These are phyloP conservation scores for Listronotus bonariensis DNA, from an alignment of 1,140 invertebrate species.

Conservation along the genomic window DNA sequence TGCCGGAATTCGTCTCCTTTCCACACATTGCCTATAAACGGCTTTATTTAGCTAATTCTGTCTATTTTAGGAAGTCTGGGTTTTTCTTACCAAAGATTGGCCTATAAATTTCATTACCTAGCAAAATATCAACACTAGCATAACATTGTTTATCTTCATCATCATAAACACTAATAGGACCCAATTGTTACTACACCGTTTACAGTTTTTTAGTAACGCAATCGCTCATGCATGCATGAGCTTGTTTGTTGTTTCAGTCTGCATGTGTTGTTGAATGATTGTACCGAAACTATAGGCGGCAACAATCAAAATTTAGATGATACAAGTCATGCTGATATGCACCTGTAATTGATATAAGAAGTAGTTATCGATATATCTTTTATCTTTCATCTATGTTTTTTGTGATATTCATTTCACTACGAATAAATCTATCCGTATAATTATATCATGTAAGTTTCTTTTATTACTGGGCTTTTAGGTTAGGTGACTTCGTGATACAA, in stretches of 20 bases:
- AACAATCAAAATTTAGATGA: constrained; percentile 14
- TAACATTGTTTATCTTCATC: background rate
- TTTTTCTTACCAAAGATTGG: no score
- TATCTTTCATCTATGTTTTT: constrained; percentile 1
- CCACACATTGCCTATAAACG: no score
- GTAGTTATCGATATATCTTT: background rate
- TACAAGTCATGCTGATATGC: constrained; percentile 25
- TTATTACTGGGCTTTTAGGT: no score
- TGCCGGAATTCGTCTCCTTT: no score
- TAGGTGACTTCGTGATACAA: no score
- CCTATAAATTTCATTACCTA: no score
- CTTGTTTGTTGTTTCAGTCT: constrained; percentile 21
- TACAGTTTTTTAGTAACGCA: constrained; percentile 22
- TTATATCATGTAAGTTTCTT: background rate
- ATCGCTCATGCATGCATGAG: constrained; percentile 10
- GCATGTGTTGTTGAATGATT: constrained; percentile 33
- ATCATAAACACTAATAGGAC: constrained; percentile 5
- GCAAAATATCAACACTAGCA: no score
- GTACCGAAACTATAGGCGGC: constrained; percentile 16
- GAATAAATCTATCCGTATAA: background rate
- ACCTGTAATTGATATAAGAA: constrained; percentile 9
- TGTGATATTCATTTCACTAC: constrained; percentile 1
- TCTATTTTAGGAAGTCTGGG: no score
- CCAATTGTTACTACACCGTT: constrained; percentile 25
- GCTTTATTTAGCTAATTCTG: no score